Conservation (phyloP, 2,888 invertebrate genomes). For the Periphyllus acericola region DNA sequence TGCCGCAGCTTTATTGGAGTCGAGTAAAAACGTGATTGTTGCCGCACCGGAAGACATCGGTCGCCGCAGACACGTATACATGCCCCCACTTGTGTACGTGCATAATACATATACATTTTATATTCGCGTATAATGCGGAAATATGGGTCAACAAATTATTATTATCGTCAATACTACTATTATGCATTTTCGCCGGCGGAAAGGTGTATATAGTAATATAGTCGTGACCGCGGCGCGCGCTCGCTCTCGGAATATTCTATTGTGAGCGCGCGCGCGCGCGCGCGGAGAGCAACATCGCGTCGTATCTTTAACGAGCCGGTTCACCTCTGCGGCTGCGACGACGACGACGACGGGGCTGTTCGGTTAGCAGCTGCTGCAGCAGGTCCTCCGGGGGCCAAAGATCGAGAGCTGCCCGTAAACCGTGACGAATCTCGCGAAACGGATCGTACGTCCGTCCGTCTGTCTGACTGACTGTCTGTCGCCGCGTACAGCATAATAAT, state of each 20-base stretch:
- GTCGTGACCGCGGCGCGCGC: constrained; percentile 15
- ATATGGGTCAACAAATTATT: constrained; percentile 34
- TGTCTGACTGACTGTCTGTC: no score
- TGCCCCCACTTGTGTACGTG: no score
- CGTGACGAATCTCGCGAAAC: not conserved
- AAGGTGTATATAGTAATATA: not conserved
- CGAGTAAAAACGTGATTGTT: constrained; percentile 21
- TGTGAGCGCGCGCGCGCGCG: no score
- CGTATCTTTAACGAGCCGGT: constrained; percentile 7
- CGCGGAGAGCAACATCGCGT: not conserved
- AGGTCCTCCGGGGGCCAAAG: not conserved
- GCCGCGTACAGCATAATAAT: no score
- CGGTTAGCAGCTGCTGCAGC: not conserved
- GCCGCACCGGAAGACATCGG: constrained; percentile 7
- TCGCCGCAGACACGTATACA: not conserved
- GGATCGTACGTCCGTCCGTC: not conserved
- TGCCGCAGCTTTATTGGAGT: no score
- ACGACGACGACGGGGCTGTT: no score
- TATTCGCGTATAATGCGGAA: not conserved
- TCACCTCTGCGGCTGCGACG: not conserved
- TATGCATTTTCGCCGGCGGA: constrained; percentile 10
- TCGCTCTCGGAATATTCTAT: not conserved
- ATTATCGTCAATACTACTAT: not conserved
- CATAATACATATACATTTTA: not conserved
- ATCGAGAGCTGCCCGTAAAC: not conserved